Conservation (phyloP, 2,888 invertebrate species). For the Aleiodes leptofemur region DNA sequence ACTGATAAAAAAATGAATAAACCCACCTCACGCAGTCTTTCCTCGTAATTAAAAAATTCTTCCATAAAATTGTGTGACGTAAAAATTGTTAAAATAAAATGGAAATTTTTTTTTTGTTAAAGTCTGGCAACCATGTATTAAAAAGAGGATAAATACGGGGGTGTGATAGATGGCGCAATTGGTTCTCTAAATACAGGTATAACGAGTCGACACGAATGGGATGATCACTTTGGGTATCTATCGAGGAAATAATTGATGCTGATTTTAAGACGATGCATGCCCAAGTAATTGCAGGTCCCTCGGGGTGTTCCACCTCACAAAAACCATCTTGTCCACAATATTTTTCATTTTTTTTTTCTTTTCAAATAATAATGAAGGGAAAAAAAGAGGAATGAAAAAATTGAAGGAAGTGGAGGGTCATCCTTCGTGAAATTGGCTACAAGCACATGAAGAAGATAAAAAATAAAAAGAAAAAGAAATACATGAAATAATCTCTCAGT, state of each 20-base stretch:
- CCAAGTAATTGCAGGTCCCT: constrained; percentile 40
- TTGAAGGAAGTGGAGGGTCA: constrained; percentile 21
- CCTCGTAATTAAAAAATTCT: constrained; percentile 23
- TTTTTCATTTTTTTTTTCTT: constrained; percentile 13
- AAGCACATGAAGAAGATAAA: neutral
- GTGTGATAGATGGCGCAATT: constrained; percentile 42
- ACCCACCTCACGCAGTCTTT: too few relatives aligned
- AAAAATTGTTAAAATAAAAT: constrained; percentile 9
- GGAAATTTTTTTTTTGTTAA: neutral
- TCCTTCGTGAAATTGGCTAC: constrained; percentile 20
- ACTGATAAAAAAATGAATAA: too few relatives aligned
- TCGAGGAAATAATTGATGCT: constrained; percentile 40
- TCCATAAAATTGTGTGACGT: constrained; percentile 5
- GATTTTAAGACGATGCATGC: constrained; percentile 26
- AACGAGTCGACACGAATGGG: constrained; percentile 13
- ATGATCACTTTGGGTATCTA: constrained; percentile 26
- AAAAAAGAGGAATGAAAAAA: constrained; percentile 27
- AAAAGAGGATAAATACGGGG: constrained; percentile 24
- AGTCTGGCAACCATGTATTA: constrained; percentile 29
- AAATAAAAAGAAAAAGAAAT: constrained; percentile 3
- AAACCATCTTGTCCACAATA: constrained; percentile 30
- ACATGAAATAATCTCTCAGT: neutral
- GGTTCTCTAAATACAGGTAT: constrained; percentile 32
- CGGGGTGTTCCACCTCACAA: constrained; percentile 36
- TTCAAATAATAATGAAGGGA: constrained; percentile 4